Percentiles rank a stretch among this genome's conserved stretches.
phyloP scores from a whole-genome alignment of 2,888 invertebrate species.

The Drosophila macrothrix region DNA sequence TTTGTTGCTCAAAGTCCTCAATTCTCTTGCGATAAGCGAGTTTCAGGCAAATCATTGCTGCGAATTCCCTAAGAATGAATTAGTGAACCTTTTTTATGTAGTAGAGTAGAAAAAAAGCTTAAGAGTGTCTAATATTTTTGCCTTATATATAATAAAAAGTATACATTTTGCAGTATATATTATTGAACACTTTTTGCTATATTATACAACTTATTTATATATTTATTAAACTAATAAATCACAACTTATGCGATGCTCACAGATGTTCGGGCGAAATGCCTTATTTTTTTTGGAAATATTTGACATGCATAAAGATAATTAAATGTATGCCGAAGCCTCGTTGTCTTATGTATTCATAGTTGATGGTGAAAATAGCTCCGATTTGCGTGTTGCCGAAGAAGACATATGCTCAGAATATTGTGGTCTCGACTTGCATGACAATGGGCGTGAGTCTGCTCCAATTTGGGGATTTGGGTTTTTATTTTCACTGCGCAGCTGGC shows the following conservation, averaged over 20 bases:
- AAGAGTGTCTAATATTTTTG: too few species aligned
- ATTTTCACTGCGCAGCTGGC: slow-evolving; percentile 27
- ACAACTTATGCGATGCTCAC: not conserved
- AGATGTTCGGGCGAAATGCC: not conserved
- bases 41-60: not conserved
- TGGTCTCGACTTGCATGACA: slow-evolving; percentile 6
- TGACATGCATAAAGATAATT: not conserved
- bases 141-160: not conserved
- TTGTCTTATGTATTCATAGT: not conserved
- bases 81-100: too few species aligned
- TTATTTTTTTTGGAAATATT: not conserved
- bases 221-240: not conserved
- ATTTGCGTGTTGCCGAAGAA: slow-evolving; percentile 27
- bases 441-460: slow-evolving; percentile 52
- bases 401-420: slow-evolving; percentile 29
- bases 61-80: not conserved
- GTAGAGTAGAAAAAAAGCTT: not conserved
- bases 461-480: slow-evolving; percentile 47
- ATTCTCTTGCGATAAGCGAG: too few species aligned
- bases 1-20: too few species aligned
- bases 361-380: not conserved
- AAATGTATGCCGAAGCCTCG: not conserved
- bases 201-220: not conserved
- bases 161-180: not conserved
- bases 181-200: not conserved